Base-by-base conservation (phyloP, 2,113 vertebrate species). In the Typhlomys cinereus region DNA sequence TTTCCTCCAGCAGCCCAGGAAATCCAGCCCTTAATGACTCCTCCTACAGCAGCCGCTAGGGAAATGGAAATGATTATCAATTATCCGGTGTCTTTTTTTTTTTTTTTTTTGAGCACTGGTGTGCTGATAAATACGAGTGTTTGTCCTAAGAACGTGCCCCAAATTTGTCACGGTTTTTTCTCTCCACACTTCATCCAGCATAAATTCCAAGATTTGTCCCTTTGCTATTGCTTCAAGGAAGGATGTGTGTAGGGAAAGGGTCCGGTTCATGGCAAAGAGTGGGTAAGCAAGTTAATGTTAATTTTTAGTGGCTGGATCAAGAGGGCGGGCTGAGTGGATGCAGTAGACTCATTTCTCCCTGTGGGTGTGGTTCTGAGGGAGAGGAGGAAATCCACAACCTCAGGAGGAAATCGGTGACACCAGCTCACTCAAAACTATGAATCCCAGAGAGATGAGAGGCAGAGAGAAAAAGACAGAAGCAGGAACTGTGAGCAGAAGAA, bases 1-100 rank as follows among this genome's bases (percentile, higher is more conserved):
- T 93, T 94, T 95, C 50, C 70, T 67, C 34, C 78, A 93, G 78
- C 23, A 91, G 91, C 50, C 12, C 71, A 59, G 93, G 73, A 57
- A 7, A 0, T 7, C 89, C 67, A 93, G 23, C 9, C 41, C 80
- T 92, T 25, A 7, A 64, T 90, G 93, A 64, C 52, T 88, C 84
- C 66, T 87, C 86, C 89, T 25, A 0, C 1, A 48, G 82, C 46
- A 91, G 9, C 9, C 61, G 29, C 29, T 2, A 27, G 86, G 66
- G 27, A 78, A n/a, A 79, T 18, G 86, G n/a, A 73, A 93, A 79
- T 86, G 92, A 92, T 67, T 46, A 41, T 10, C 39, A 80, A 27
- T 89, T 74, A 92, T 31, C 3, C 4, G 50, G 61, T 78, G 62
- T 18, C 80, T 18, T 25, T 34, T 41, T 4, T 41, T 36, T 48